Evolutionary conservation across 2,113 vertebrate species (phyloP).

Genomic region (Tragelaphus imberbis): DNA sequence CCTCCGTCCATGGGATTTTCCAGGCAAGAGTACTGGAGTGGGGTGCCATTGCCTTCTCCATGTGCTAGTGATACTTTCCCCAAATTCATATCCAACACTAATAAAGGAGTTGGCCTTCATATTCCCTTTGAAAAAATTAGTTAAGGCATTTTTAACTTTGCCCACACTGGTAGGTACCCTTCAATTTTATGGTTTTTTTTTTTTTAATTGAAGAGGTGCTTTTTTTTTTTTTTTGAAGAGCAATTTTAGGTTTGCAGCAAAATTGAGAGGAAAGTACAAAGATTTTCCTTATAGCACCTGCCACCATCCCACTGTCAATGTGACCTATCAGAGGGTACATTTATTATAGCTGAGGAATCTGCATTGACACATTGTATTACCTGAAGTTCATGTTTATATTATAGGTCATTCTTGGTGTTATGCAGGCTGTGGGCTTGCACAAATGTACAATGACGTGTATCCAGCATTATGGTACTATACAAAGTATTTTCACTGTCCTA

Average conservation of each 20-base stretch:
- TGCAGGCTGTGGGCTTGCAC: neutral
- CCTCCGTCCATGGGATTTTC: too few species aligned
- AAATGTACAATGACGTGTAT: neutral
- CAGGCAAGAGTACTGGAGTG: too few species aligned
- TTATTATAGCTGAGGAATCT: neutral
- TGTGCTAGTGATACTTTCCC: neutral
- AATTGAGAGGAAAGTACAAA: neutral
- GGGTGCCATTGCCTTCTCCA: neutral
- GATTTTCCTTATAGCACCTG: too few species aligned
- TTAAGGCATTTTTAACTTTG: neutral
- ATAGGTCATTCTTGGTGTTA: neutral
- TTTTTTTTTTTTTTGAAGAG: neutral
- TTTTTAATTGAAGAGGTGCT: neutral
- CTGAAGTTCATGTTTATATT: neutral
- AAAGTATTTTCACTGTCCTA: neutral
- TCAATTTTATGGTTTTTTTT: neutral
- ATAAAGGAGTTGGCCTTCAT: neutral
- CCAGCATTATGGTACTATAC: too few species aligned
- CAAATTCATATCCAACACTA: neutral
- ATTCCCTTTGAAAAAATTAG: neutral
- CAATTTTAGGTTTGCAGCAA: neutral
- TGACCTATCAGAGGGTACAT: neutral
- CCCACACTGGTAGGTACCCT: neutral
- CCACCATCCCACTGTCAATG: neutral
- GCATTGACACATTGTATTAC: fast-evolving